Conservation (phyloP, 2,797 vertebrate genomes). For the Kryptopterus vitreolus region DNA sequence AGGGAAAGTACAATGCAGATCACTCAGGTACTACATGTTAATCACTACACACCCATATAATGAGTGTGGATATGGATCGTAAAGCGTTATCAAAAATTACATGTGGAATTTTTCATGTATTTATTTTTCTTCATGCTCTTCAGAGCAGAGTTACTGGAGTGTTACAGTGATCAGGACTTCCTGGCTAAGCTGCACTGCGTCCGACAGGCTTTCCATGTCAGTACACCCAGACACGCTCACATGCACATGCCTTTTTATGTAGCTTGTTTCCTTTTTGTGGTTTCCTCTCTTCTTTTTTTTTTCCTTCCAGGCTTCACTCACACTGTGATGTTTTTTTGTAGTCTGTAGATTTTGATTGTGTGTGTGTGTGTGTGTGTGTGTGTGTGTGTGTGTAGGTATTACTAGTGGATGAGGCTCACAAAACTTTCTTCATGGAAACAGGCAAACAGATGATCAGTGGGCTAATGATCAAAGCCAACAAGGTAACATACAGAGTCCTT, state of each 20-base stretch:
- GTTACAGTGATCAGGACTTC: constrained; percentile 94
- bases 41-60: neutral
- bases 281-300: constrained; percentile 4
- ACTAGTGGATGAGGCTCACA: constrained; percentile 85
- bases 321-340: constrained; percentile 1
- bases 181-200: constrained; percentile 94
- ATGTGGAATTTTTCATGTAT: constrained; percentile 12
- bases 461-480: constrained; percentile 92
- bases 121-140: no score
- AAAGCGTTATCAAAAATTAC: neutral
- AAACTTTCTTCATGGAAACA: constrained; percentile 91
- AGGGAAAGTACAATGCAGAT: constrained; percentile 80
- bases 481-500: constrained; percentile 70
- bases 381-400: constrained; percentile 75
- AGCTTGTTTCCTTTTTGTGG: neutral
- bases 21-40: constrained; percentile 77
- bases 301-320: neutral
- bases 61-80: no score
- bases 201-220: constrained; percentile 93
- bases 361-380: constrained; percentile 38
- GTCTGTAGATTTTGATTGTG: constrained; percentile 21
- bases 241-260: neutral
- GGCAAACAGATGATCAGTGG: constrained; percentile 95
- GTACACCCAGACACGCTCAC: constrained; percentile 36
- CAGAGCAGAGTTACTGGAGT: constrained; percentile 93